A percentile compares a stretch with the other conserved stretches of the same genome.
phyloP scores from a whole-genome alignment of 2,888 invertebrate species.

The Pandemis corylana region DNA sequence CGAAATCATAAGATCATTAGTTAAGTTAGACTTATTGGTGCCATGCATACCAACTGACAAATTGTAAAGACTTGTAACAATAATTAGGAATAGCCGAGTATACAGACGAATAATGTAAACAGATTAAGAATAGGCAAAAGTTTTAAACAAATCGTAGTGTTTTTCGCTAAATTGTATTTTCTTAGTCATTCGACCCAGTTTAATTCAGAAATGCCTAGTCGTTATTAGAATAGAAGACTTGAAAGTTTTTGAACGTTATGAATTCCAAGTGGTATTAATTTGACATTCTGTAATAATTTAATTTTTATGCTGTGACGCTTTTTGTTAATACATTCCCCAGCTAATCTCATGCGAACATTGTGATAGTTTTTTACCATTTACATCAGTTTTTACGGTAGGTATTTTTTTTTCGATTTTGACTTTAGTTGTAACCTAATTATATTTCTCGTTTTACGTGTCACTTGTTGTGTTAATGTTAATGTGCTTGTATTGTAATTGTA shows the following conservation, averaged over 20 bases:
- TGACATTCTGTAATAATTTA: too few species aligned
- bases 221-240: too few species aligned
- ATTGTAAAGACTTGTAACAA: background rate
- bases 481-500: slow-evolving; percentile 45
- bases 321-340: background rate
- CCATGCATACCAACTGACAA: background rate
- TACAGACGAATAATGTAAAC: background rate
- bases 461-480: slow-evolving; percentile 42
- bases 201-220: too few species aligned
- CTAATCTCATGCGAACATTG: background rate
- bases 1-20: background rate
- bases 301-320: too few species aligned
- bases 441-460: slow-evolving; percentile 31
- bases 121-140: too few species aligned
- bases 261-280: too few species aligned
- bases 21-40: background rate
- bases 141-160: too few species aligned
- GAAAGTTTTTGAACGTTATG: too few species aligned
- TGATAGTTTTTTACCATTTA: slow-evolving; percentile 51
- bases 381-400: slow-evolving; percentile 67
- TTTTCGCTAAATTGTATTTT: too few species aligned
- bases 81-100: background rate
- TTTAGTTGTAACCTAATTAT: slow-evolving; percentile 43
- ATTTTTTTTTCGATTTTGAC: slow-evolving; percentile 48
- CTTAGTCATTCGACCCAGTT: too few species aligned